Evolutionary conservation across 2,888 invertebrate species (phyloP).

Genomic region (Sinotaia quadrata): DNA sequence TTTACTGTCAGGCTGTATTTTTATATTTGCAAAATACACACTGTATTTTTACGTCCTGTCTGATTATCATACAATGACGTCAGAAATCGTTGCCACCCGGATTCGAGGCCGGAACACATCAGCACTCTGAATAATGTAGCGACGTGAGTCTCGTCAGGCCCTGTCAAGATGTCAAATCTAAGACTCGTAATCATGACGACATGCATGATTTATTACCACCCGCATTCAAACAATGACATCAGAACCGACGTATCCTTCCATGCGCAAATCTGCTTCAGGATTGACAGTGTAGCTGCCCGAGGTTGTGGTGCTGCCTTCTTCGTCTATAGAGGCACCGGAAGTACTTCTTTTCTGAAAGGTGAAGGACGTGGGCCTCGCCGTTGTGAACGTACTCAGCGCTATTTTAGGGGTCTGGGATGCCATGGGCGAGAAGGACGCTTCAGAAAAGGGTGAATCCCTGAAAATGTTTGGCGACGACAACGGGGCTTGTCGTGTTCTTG

Average conservation of each 20-base stretch:
- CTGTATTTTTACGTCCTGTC: no score
- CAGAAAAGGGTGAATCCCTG: neutral
- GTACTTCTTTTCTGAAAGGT: slow-evolving; percentile 7
- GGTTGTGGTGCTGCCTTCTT: slow-evolving; percentile 34
- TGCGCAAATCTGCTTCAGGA: slow-evolving; percentile 31
- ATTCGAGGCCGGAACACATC: no score
- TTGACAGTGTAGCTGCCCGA: slow-evolving; percentile 38
- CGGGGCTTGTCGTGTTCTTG: neutral
- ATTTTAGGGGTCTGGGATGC: no score
- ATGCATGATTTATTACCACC: neutral
- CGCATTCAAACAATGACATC: slow-evolving; percentile 38
- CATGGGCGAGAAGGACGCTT: neutral
- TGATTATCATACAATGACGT: no score
- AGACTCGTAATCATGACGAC: neutral
- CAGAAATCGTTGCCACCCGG: no score
- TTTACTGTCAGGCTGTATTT: no score
- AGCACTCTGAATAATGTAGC: no score
- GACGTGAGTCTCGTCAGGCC: no score
- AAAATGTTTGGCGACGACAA: neutral
- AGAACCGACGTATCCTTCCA: slow-evolving; percentile 27
- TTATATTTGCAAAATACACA: no score
- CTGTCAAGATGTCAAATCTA: neutral
- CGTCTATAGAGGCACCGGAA: slow-evolving; percentile 29
- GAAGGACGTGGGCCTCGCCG: slow-evolving; percentile 1
- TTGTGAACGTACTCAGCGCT: slow-evolving; percentile 7